Conservation (phyloP, 2,888 invertebrate species). For the Andrena marginata region DNA sequence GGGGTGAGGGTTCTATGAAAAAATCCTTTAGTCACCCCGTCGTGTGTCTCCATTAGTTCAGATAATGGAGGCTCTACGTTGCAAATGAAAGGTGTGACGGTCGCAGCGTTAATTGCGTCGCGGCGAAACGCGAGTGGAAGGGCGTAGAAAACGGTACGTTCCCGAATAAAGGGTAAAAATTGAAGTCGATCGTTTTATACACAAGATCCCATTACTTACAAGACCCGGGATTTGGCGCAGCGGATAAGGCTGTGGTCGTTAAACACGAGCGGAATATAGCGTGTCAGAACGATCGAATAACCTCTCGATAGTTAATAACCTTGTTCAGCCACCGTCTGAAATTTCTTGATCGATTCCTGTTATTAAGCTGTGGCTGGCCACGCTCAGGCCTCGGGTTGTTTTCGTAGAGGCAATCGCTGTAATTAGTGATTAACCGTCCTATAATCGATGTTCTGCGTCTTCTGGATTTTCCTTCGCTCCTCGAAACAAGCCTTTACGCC, state of each 20-base stretch:
- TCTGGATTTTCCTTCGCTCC: slow-evolving; percentile 41
- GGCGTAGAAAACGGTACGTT: too few species aligned
- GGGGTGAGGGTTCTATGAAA: too few species aligned
- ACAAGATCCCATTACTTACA: slow-evolving; percentile 17
- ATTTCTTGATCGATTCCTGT: slow-evolving; percentile 77
- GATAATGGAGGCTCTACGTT: neutral
- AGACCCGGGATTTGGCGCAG: slow-evolving; percentile 19
- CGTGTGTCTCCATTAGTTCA: too few species aligned
- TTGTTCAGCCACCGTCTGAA: slow-evolving; percentile 76
- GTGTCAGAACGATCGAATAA: slow-evolving; percentile 68
- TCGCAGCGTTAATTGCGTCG: too few species aligned
- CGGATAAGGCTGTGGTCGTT: slow-evolving; percentile 34
- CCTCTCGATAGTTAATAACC: slow-evolving; percentile 79
- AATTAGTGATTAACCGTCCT: slow-evolving; percentile 81
- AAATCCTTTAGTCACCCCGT: too few species aligned
- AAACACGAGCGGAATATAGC: slow-evolving; percentile 48
- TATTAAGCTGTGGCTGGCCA: slow-evolving; percentile 73
- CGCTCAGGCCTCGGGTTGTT: slow-evolving; percentile 74
- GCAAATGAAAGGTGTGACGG: neutral
- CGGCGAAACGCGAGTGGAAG: too few species aligned
- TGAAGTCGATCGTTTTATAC: slow-evolving; percentile 6
- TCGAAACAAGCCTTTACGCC: slow-evolving; percentile 22
- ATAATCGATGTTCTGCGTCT: slow-evolving; percentile 58
- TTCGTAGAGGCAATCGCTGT: slow-evolving; percentile 78
- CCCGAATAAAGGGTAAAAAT: neutral